Conservation (phyloP, 2,113 vertebrate species). For the Vanacampus margaritifer region DNA sequence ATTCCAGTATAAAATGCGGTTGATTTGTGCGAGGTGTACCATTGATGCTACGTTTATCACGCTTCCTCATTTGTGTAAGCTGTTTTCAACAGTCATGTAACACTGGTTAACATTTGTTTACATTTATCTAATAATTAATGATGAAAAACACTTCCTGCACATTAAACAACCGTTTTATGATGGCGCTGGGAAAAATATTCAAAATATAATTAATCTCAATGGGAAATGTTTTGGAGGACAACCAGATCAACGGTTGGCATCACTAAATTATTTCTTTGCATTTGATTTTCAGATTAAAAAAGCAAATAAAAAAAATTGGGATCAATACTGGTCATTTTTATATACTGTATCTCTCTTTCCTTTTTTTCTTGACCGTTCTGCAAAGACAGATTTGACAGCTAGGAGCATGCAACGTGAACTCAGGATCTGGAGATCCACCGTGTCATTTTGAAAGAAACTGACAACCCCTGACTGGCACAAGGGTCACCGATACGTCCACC, state of each 20-base stretch:
- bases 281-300: not conserved
- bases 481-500: slow-evolving; percentile 41
- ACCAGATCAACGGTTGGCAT: not conserved
- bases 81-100: too few species aligned
- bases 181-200: not conserved
- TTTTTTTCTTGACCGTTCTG: slow-evolving; percentile 11
- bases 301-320: slow-evolving; percentile 11
- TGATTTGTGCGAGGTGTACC: too few species aligned
- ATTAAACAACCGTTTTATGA: too few species aligned
- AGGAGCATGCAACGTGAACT: slow-evolving; percentile 39
- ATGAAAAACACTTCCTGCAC: too few species aligned
- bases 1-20: too few species aligned
- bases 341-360: not conserved
- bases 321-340: slow-evolving; percentile 10
- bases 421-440: slow-evolving; percentile 48
- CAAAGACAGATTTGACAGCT: slow-evolving; percentile 38
- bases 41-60: too few species aligned
- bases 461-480: slow-evolving; percentile 38
- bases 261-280: not conserved
- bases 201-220: not conserved
- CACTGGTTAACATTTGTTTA: too few species aligned
- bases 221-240: not conserved
- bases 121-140: too few species aligned
- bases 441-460: slow-evolving; percentile 45
- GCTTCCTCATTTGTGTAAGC: not conserved